phyloP scores from a whole-genome alignment of 2,797 vertebrate genomes.

The Lemur catta region DNA sequence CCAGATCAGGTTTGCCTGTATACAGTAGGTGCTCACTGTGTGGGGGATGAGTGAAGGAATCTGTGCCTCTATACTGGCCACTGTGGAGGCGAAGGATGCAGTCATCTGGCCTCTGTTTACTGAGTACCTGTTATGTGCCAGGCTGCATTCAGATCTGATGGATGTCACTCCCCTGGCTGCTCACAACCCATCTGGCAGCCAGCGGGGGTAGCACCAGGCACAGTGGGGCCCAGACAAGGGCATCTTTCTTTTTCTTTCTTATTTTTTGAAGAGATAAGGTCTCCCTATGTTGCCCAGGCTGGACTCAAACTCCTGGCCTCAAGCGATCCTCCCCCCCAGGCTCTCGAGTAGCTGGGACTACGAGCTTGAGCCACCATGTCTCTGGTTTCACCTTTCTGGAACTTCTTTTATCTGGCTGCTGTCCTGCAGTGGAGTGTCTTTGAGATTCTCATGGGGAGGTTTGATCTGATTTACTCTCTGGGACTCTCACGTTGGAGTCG shows the following conservation, averaged over 20 bases:
- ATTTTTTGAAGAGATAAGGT: not conserved
- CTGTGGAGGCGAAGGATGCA: not conserved
- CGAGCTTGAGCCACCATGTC: not conserved
- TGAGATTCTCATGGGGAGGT: not conserved
- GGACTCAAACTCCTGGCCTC: not conserved
- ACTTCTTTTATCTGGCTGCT: not conserved
- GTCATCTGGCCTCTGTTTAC: not conserved
- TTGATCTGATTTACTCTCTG: not conserved
- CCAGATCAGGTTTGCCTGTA: not conserved
- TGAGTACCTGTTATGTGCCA: not conserved
- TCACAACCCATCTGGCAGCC: too few species aligned
- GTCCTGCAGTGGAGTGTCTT: not conserved
- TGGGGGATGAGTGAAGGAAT: not conserved
- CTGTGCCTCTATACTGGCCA: too few species aligned
- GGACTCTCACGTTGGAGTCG: too few species aligned
- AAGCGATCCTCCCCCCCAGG: too few species aligned
- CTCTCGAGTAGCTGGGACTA: not conserved
- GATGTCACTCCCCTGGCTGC: not conserved
- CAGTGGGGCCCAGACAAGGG: not conserved
- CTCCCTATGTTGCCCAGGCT: not conserved
- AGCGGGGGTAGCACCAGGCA: not conserved
- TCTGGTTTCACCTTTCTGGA: not conserved
- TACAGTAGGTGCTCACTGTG: not conserved
- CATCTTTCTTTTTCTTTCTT: not conserved
- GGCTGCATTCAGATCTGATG: not conserved